Conservation (phyloP, 2,888 invertebrate genomes). For the Apotomis capreana region DNA sequence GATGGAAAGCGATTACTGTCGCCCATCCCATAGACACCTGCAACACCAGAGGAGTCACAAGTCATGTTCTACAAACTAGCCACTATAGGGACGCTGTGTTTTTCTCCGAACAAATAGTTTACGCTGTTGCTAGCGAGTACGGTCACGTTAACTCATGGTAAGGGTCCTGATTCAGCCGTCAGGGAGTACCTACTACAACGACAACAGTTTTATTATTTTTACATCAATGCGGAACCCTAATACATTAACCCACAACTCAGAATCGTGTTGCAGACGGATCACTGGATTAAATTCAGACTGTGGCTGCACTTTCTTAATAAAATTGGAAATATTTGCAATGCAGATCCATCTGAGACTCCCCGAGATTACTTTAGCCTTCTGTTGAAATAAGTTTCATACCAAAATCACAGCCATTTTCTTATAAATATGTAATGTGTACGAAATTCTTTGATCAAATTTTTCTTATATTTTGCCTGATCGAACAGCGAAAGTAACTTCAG, state of each 20-base stretch:
- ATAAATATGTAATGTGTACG: conserved; percentile 44
- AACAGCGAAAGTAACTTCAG: not conserved
- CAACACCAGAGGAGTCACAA: too few relatives aligned
- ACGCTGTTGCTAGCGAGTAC: too few relatives aligned
- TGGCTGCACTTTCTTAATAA: conserved; percentile 73
- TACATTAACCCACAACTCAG: conserved; percentile 53
- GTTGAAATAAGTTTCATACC: conserved; percentile 52
- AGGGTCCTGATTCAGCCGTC: too few relatives aligned
- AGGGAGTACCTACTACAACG: too few relatives aligned
- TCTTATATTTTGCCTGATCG: conserved; percentile 15
- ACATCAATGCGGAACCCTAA: conserved; percentile 1
- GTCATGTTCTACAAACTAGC: too few relatives aligned
- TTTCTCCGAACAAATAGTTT: too few relatives aligned
- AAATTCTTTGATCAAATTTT: conserved; percentile 35
- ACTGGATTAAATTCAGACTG: conserved; percentile 63
- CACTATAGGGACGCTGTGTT: too few relatives aligned
- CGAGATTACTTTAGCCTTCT: conserved; percentile 62
- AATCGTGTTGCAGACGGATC: conserved; percentile 57
- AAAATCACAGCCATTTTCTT: conserved; percentile 47
- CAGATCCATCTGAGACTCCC: conserved; percentile 62
- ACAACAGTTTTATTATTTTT: not conserved
- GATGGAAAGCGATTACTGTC: too few relatives aligned
- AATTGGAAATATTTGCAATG: conserved; percentile 75
- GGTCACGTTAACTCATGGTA: too few relatives aligned
- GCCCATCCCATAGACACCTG: too few relatives aligned